A percentile compares a stretch with the other conserved stretches of the same genome.
Conservation (phyloP, 64 coral and sea anemone genomes). For the Orbicella faveolata region DNA sequence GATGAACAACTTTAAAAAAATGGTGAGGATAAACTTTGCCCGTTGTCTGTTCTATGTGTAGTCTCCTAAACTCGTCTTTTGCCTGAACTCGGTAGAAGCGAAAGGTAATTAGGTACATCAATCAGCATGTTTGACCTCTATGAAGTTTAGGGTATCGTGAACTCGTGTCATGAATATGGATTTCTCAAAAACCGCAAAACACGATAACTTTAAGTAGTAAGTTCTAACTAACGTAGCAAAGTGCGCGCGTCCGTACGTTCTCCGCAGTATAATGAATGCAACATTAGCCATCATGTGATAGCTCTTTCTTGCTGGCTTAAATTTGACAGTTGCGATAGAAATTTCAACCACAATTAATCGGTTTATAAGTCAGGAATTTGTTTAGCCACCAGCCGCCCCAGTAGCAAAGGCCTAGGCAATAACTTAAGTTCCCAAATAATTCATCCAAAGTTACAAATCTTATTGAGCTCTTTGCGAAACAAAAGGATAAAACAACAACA, state of each 20-base stretch:
- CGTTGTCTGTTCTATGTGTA: background rate
- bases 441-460: background rate
- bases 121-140: constrained; percentile 18
- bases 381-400: background rate
- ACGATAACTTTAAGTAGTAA: constrained; percentile 20
- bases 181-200: constrained; percentile 23
- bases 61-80: background rate
- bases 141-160: background rate
- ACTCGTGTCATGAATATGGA: constrained; percentile 26
- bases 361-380: constrained; percentile 21
- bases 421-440: background rate
- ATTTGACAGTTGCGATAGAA: background rate
- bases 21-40: background rate
- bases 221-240: background rate
- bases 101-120: background rate
- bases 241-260: too few species aligned
- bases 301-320: background rate
- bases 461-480: background rate
- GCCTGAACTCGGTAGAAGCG: background rate
- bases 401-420: background rate
- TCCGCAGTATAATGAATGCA: background rate
- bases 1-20: background rate
- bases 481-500: background rate
- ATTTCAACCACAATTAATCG: background rate
- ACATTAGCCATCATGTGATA: background rate